phyloP scores from a whole-genome alignment of 2,113 vertebrate species.

The Thryonomys swinderianus region DNA sequence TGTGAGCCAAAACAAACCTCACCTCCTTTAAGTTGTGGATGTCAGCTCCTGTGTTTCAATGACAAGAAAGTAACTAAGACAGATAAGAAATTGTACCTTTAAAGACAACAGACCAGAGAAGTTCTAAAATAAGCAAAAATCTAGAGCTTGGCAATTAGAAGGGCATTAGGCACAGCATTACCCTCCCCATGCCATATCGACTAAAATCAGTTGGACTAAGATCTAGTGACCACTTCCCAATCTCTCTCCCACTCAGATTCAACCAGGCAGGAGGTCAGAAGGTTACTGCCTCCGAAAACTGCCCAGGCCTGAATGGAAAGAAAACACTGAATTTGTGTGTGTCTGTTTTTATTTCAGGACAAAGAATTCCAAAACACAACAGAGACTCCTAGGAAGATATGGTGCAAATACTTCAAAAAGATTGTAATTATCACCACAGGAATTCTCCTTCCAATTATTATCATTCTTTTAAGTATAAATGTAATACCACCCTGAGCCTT shows the following conservation, averaged over 20 bases:
- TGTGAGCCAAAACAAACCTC: no score
- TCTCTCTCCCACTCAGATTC: not conserved
- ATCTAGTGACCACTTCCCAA: not conserved
- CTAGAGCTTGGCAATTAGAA: no score
- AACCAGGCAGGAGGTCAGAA: not conserved
- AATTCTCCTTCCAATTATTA: conserved; percentile 86
- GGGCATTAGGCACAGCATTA: no score
- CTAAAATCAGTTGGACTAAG: not conserved
- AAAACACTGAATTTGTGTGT: conserved; percentile 57
- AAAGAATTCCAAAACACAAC: conserved; percentile 88
- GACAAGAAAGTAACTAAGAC: no score
- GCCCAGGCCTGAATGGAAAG: conserved; percentile 32
- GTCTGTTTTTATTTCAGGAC: conserved; percentile 84
- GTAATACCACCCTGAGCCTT: conserved; percentile 82
- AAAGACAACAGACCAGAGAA: conserved; percentile 2
- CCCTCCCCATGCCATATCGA: not conserved
- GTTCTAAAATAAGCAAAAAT: conserved; percentile 12
- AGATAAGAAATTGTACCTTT: conserved; percentile 24
- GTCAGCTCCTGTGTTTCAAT: no score
- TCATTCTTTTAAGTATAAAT: conserved; percentile 88
- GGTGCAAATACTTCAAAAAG: conserved; percentile 90
- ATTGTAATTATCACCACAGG: conserved; percentile 87
- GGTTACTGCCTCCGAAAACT: not conserved
- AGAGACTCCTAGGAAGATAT: conserved; percentile 88
- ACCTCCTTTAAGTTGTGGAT: no score